phyloP scores from a whole-genome alignment of 2,113 vertebrate genomes.

The Acinonyx jubatus region DNA sequence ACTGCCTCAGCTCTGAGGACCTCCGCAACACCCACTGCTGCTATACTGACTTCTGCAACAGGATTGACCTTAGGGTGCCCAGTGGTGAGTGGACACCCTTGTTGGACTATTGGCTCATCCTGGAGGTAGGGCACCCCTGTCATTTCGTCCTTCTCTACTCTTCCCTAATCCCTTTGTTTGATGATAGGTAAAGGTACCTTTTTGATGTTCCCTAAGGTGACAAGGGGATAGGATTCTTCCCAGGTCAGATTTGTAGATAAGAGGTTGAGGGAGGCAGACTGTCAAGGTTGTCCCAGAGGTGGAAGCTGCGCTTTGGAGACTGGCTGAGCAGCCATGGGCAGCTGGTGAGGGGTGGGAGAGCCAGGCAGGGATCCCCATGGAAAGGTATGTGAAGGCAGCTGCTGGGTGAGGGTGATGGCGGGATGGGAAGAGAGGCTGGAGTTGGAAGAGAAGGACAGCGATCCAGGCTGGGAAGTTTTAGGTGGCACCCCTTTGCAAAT shows the following conservation, averaged over 20 bases:
- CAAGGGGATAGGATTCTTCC: background rate
- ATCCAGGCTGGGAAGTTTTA: background rate
- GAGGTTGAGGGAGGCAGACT: background rate
- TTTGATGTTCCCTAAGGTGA: background rate
- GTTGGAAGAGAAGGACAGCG: background rate
- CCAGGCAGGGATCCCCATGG: background rate
- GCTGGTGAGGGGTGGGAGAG: background rate
- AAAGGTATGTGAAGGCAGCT: background rate
- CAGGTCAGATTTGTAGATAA: background rate
- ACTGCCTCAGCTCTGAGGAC: constrained; percentile 94
- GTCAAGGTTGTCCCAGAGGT: background rate
- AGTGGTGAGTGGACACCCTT: constrained; percentile 87
- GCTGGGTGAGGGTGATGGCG: too few species aligned
- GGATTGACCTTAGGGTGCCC: constrained; percentile 93
- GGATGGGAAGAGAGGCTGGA: background rate
- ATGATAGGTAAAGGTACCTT: background rate
- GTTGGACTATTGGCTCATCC: background rate
- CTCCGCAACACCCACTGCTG: constrained; percentile 97
- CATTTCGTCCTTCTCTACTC: background rate
- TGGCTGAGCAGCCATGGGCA: rapidly evolving
- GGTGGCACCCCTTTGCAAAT: background rate
- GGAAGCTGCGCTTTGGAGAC: background rate
- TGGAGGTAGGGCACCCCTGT: constrained; percentile 7
- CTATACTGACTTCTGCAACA: constrained; percentile 97
- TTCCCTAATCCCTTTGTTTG: background rate